A percentile compares a stretch with the other conserved stretches of the same genome.
Conservation (phyloP, 2,888 invertebrate species). For the Thecocarcelia acutangulata region DNA sequence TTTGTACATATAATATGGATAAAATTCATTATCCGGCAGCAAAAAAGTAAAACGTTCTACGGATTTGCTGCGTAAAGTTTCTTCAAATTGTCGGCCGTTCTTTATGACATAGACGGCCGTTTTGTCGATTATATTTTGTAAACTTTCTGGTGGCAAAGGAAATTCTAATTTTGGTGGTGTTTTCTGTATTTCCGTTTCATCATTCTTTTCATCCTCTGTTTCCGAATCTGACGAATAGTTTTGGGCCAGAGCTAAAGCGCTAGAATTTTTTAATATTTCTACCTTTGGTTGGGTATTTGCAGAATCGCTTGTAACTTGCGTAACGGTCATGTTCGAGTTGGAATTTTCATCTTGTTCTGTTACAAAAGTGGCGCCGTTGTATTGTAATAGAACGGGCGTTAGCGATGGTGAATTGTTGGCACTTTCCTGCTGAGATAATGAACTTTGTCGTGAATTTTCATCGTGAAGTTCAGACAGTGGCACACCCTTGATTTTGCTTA, state of each 20-base stretch:
- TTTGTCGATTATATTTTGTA: constrained; percentile 94
- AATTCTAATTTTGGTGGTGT: constrained; percentile 78
- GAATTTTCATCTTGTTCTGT: constrained; percentile 70
- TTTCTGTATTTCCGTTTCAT: constrained; percentile 44
- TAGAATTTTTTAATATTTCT: constrained; percentile 78
- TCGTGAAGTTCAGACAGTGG: constrained; percentile 77
- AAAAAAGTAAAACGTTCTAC: constrained; percentile 95
- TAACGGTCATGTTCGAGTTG: constrained; percentile 48
- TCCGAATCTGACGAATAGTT: constrained; percentile 83
- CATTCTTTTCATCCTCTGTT: constrained; percentile 62
- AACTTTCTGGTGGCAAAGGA: constrained; percentile 89
- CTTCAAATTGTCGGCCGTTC: constrained; percentile 96
- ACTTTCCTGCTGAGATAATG: constrained; percentile 68
- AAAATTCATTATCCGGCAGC: constrained; percentile 88
- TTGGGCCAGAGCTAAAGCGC: constrained; percentile 83
- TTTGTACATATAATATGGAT: constrained; percentile 90
- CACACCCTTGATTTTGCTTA: constrained; percentile 92
- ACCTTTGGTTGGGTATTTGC: constrained; percentile 73
- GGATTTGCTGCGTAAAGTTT: constrained; percentile 90
- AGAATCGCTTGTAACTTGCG: constrained; percentile 21
- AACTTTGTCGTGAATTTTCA: constrained; percentile 71
- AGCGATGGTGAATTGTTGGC: constrained; percentile 74
- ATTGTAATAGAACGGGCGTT: constrained; percentile 78
- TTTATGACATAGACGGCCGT: constrained; percentile 98
- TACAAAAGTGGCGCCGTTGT: constrained; percentile 76